Conservation (phyloP, 2,797 vertebrate genomes). For the Tamandua tetradactyla region DNA sequence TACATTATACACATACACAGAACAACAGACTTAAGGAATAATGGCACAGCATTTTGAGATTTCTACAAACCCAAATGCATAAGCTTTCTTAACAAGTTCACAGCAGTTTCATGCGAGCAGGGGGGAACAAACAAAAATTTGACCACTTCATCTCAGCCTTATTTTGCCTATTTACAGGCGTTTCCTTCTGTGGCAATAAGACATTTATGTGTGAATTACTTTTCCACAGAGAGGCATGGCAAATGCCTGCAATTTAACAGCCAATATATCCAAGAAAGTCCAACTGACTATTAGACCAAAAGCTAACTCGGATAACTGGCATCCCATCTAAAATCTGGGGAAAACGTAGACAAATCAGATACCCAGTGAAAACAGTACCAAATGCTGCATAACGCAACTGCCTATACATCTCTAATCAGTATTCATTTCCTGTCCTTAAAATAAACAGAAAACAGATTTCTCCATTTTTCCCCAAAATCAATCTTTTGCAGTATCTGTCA, state of each 20-base stretch:
- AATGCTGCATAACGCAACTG: conserved; percentile 74
- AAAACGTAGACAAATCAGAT: conserved; percentile 78
- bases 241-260: conserved; percentile 39
- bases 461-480: conserved; percentile 87
- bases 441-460: conserved; percentile 88
- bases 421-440: conserved; percentile 87
- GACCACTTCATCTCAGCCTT: background rate
- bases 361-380: conserved; percentile 79
- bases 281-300: conserved; percentile 56
- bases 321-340: conserved; percentile 64
- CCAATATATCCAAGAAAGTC: conserved; percentile 46
- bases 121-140: conserved; percentile 48
- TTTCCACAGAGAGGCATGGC: conserved; percentile 19
- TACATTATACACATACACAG: background rate
- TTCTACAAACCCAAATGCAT: conserved; percentile 45
- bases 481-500: conserved; percentile 86
- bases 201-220: conserved; percentile 32
- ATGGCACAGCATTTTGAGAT: background rate
- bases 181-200: background rate
- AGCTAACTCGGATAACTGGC: conserved; percentile 64
- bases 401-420: conserved; percentile 85
- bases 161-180: background rate
- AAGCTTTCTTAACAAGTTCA: conserved; percentile 37
- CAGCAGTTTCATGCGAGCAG: conserved; percentile 41
- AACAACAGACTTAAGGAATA: background rate